A percentile compares a stretch with the other conserved stretches of the same genome.
phyloP scores from a whole-genome alignment of 2,113 vertebrate species.

The Malaclemys terrapin region DNA sequence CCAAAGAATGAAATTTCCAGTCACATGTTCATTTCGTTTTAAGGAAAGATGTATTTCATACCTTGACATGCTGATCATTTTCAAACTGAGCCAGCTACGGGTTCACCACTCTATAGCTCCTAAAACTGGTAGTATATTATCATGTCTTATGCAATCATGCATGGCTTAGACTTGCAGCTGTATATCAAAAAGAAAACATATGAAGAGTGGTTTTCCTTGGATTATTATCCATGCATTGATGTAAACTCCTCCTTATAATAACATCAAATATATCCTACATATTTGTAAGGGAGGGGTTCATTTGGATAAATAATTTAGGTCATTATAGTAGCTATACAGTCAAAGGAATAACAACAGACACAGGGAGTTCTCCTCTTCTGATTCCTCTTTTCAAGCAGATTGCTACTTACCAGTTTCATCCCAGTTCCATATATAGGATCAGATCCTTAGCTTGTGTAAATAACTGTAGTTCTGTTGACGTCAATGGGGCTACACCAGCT shows the following conservation, averaged over 20 bases:
- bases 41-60: background rate
- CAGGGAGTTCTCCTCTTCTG: background rate
- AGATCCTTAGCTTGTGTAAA: constrained; percentile 4
- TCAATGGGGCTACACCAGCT: constrained; percentile 24
- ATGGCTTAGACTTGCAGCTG: background rate
- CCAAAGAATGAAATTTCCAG: background rate
- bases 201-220: constrained; percentile 10
- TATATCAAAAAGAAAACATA: constrained; percentile 29
- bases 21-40: background rate
- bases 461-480: background rate
- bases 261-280: background rate
- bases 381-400: background rate
- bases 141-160: background rate
- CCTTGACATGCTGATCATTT: background rate
- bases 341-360: constrained; percentile 7
- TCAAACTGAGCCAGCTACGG: background rate
- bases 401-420: background rate
- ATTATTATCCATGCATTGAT: constrained; percentile 14
- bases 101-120: background rate
- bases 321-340: background rate
- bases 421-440: background rate
- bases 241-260: background rate
- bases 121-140: background rate
- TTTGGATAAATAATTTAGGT: background rate
- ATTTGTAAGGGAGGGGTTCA: fast-evolving